A percentile compares a stretch with the other conserved stretches of the same genome.
Conservation (phyloP, 2,797 vertebrate genomes). For the Simalia tracyae region DNA sequence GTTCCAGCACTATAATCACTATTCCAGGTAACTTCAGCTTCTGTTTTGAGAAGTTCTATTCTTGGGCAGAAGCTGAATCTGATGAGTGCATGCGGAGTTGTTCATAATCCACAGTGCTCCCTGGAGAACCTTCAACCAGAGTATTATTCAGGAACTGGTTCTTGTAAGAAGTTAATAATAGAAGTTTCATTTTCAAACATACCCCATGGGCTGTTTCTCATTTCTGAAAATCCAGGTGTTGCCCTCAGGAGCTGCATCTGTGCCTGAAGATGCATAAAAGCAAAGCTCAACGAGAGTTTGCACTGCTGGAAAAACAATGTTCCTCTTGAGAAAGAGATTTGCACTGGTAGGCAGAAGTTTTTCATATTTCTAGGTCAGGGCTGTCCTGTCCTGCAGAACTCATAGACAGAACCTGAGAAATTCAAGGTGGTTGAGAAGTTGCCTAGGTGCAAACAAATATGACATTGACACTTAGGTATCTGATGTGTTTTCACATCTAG, state of each 20-base stretch:
- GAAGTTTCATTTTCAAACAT: background rate
- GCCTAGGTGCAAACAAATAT: background rate
- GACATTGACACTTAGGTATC: background rate
- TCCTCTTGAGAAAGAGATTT: background rate
- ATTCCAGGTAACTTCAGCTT: background rate
- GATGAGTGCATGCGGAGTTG: background rate
- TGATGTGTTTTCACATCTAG: background rate
- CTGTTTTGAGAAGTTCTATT: background rate
- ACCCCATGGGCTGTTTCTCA: background rate
- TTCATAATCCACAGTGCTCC: background rate
- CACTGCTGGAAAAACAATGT: background rate
- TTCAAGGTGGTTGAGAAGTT: background rate
- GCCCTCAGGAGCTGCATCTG: background rate
- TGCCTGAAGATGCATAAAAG: background rate
- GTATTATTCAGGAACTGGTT: background rate
- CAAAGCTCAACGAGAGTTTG: background rate
- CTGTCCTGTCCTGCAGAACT: background rate
- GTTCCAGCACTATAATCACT: background rate
- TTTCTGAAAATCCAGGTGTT: slow-evolving; percentile 1
- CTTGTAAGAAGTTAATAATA: slow-evolving; percentile 1
- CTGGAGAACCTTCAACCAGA: background rate
- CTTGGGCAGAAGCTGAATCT: background rate
- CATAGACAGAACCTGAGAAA: background rate
- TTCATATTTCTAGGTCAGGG: background rate
- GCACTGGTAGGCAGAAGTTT: background rate